These are phyloP conservation scores for Beaufortia kweichowensis DNA, from an alignment of 2,113 vertebrate species.

Conservation along the genomic window DNA sequence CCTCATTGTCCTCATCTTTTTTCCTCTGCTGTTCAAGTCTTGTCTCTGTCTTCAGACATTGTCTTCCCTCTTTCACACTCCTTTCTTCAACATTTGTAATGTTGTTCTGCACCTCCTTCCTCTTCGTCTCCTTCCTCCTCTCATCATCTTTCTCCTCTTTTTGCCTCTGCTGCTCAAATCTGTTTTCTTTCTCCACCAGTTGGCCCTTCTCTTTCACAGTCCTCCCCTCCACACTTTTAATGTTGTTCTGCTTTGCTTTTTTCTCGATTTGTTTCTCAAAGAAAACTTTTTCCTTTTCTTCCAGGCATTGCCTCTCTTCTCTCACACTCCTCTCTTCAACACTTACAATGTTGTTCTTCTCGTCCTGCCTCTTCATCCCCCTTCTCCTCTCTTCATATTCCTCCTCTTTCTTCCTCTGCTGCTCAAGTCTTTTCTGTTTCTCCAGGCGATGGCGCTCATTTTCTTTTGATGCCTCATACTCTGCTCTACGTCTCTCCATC, in stretches of 20 bases:
- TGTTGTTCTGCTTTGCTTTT: slow-evolving; percentile 64
- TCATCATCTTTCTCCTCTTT: slow-evolving; percentile 56
- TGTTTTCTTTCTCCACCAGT: slow-evolving; percentile 63
- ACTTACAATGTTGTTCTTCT: slow-evolving; percentile 68
- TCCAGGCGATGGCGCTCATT: slow-evolving; percentile 61
- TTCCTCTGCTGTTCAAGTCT: too few species aligned
- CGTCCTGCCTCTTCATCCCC: slow-evolving; percentile 51
- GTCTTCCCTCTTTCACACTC: slow-evolving; percentile 59
- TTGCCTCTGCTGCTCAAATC: slow-evolving; percentile 68
- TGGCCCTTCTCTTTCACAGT: too few species aligned
- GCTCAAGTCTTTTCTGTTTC: slow-evolving; percentile 65
- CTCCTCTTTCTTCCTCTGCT: slow-evolving; percentile 62
- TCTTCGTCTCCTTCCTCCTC: slow-evolving; percentile 20
- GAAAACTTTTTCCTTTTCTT: slow-evolving; percentile 56
- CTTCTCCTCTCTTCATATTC: slow-evolving; percentile 49
- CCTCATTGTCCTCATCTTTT: too few species aligned
- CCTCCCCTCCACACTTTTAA: too few species aligned
- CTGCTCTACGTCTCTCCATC: slow-evolving; percentile 54
- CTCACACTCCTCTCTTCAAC: slow-evolving; percentile 49
- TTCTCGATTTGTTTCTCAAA: slow-evolving; percentile 21
- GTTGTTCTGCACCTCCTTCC: slow-evolving; percentile 65
- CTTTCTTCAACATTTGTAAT: slow-evolving; percentile 61
- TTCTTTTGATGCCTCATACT: slow-evolving; percentile 68
- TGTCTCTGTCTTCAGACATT: too few species aligned
- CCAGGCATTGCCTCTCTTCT: slow-evolving; percentile 61